Conservation (phyloP, 2,888 invertebrate genomes). For the Leucoma salicis region DNA sequence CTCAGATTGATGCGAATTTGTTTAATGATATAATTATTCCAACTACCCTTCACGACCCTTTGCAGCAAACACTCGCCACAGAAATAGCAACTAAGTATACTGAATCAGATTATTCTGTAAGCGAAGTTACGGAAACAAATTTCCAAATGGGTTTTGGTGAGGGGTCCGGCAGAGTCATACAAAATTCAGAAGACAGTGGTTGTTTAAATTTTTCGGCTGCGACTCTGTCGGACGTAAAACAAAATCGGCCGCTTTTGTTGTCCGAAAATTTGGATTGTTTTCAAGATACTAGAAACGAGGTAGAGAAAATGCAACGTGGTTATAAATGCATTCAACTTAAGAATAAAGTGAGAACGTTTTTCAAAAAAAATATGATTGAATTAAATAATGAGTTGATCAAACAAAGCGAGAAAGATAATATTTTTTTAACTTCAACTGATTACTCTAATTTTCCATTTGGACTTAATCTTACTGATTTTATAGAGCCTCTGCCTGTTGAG, state of each 20-base stretch:
- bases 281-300: slow-evolving; percentile 35
- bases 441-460: slow-evolving; percentile 32
- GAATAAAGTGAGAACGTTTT: slow-evolving; percentile 62
- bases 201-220: slow-evolving; percentile 77
- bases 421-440: slow-evolving; percentile 8
- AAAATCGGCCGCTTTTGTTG: slow-evolving; percentile 74
- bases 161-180: slow-evolving; percentile 81
- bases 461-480: slow-evolving; percentile 73
- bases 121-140: slow-evolving; percentile 58
- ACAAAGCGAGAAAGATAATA: slow-evolving; percentile 36
- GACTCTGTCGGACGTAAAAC: slow-evolving; percentile 83
- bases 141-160: slow-evolving; percentile 82
- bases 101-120: slow-evolving; percentile 37
- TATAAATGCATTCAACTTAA: slow-evolving; percentile 52
- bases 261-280: slow-evolving; percentile 46
- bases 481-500: slow-evolving; percentile 73
- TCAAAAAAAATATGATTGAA: slow-evolving; percentile 54
- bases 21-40: slow-evolving; percentile 40
- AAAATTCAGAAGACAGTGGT: slow-evolving; percentile 66
- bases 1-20: slow-evolving; percentile 35
- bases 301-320: slow-evolving; percentile 43
- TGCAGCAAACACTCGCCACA: slow-evolving; percentile 54
- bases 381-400: slow-evolving; percentile 42
- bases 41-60: slow-evolving; percentile 39
- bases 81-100: slow-evolving; percentile 52